These are phyloP conservation scores for Muntiacus reevesi DNA, from an alignment of 2,113 vertebrate species.

Conservation along the genomic window DNA sequence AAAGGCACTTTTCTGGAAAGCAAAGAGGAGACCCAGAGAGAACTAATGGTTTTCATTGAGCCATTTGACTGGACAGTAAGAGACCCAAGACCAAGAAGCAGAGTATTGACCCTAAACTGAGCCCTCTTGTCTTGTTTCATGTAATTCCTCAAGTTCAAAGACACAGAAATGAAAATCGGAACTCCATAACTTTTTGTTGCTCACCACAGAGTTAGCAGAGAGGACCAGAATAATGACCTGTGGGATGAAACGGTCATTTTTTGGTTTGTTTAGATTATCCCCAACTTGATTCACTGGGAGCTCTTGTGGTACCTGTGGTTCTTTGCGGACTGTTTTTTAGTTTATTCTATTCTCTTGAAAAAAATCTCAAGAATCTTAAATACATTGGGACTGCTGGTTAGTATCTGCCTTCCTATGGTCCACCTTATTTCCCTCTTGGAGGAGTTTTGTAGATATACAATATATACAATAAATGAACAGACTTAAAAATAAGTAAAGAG, in stretches of 20 bases:
- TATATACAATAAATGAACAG: not conserved
- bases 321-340: not conserved
- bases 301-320: not conserved
- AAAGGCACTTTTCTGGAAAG: not conserved
- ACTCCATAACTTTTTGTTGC: not conserved
- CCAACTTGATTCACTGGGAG: not conserved
- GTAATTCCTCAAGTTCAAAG: not conserved
- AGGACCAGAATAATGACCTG: not conserved
- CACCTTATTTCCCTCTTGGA: not conserved
- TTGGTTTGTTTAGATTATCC: not conserved
- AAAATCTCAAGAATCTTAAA: not conserved
- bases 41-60: not conserved
- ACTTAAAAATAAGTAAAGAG: not conserved
- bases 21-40: not conserved
- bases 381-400: not conserved
- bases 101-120: not conserved
- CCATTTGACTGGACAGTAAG: fast-evolving
- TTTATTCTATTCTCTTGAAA: not conserved
- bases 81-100: not conserved
- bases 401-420: not conserved
- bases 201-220: not conserved
- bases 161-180: not conserved
- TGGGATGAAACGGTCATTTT: not conserved
- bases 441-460: not conserved
- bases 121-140: not conserved